Evolutionary conservation across 2,888 invertebrate genomes (phyloP).

Genomic region (Branchipolynoe longqiensis): DNA sequence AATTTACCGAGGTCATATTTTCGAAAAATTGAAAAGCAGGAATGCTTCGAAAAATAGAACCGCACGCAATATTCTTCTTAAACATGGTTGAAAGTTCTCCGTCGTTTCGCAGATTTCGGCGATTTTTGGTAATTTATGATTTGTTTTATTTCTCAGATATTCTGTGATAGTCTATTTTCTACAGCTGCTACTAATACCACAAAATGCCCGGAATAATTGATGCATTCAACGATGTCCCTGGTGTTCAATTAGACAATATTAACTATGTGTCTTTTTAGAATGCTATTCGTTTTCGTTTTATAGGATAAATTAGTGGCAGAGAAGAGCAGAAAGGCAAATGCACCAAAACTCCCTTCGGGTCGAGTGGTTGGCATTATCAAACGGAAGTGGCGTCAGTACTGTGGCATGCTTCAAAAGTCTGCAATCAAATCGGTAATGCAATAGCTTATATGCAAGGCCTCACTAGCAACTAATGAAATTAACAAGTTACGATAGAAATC

Average conservation of each 20-base stretch:
- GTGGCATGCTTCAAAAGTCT: conserved; percentile 94
- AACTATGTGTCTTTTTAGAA: not conserved
- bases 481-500: no score
- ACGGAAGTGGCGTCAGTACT: conserved; percentile 98
- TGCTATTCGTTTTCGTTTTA: not conserved
- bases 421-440: conserved; percentile 84
- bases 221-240: no score
- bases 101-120: no score
- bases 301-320: conserved; percentile 65
- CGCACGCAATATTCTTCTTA: not conserved
- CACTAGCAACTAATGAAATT: no score
- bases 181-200: no score
- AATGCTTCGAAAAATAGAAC: no score
- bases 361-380: conserved; percentile 95
- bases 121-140: not conserved
- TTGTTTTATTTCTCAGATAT: not conserved
- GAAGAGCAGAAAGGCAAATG: conserved; percentile 73
- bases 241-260: not conserved
- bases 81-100: not conserved
- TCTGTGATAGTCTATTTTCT: no score
- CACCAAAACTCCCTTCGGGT: conserved; percentile 85
- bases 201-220: no score
- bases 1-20: no score
- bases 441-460: no score
- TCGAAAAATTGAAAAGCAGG: no score